Base-by-base conservation (phyloP, 2,888 invertebrate species). In the Crematogaster levior region DNA sequence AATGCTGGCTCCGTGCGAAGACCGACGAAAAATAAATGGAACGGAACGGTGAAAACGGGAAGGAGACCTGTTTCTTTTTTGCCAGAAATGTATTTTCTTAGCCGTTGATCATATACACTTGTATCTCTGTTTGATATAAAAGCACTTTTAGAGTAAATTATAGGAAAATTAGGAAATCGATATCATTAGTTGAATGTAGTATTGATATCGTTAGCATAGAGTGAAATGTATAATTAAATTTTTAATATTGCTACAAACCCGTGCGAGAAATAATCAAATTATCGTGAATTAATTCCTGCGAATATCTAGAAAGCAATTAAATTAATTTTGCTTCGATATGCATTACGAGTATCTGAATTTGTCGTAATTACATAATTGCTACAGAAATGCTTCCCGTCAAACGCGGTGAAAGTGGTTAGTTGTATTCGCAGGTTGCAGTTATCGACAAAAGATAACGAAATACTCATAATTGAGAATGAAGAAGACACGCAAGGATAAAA, bases 1-100 rank as follows among this genome's bases (percentile, higher is more conserved):
- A 91, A 90, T 90, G 86, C 88, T 89, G 84, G 84, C 87, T 86
- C 68, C 84, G 89, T 84, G 86, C 85, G 83, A 86, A 88, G 77
- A 84, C 84, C 79, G 77, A 84, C 86, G 84, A 89, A 90, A 91
- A 90, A 90, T 89, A 84, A 87, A 83, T 70, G 72, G 83, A 68
- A 80, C 53, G 82, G 56, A 53, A 30, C 73, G 46, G 24, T 61
- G 81, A 74, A 61, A 84, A 46, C 60, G 63, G 81, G 56, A 66
- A 56, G 63, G 77, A 21, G 81, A 48, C 63, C 15, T 40, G 3
- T 63, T 18, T 24, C 86, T 87, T 88, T 85, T 85, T 86, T 12
- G 83, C 84, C 73, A 70, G 85, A 88, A 88, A 88, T 86, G 84
- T 83, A 82, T 89, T 88, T 85, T 75, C 83, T 77, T 86, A 65